Conservation (phyloP, 35 echinoderm and acorn worm genomes). For the Apostichopus californicus region DNA sequence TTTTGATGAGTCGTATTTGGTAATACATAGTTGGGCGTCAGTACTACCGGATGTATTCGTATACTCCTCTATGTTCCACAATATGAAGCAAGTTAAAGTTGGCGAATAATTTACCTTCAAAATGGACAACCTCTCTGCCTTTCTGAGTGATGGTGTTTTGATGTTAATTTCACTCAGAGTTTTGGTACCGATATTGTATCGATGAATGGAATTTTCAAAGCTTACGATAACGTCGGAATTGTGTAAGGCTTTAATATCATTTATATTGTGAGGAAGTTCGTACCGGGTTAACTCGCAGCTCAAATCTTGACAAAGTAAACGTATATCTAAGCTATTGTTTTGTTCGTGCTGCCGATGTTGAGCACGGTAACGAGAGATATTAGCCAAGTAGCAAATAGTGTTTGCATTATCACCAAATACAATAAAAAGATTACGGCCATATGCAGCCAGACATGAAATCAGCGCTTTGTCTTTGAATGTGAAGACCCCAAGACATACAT, state of each 20-base stretch:
- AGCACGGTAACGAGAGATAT: not conserved
- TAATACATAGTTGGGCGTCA: not conserved
- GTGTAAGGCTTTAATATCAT: not conserved
- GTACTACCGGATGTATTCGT: not conserved
- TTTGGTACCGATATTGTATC: not conserved
- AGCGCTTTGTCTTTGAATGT: not conserved
- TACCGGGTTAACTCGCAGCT: not conserved
- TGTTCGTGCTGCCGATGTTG: not conserved
- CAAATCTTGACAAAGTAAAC: not conserved
- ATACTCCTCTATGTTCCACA: not conserved
- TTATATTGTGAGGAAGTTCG: not conserved
- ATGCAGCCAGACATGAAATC: not conserved
- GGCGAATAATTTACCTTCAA: too few species aligned
- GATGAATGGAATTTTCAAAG: too few species aligned
- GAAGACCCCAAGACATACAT: not conserved
- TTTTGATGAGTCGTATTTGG: not conserved
- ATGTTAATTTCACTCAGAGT: not conserved
- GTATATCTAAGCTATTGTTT: not conserved
- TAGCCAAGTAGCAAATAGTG: not conserved
- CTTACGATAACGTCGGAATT: too few species aligned
- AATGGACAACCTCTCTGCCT: not conserved
- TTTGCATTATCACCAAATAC: not conserved
- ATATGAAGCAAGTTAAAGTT: not conserved
- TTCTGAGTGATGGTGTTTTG: not conserved
- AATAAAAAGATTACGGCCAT: not conserved